Evolutionary conservation across 1,140 invertebrate species (phyloP).

Genomic region (Adelges cooleyi): DNA sequence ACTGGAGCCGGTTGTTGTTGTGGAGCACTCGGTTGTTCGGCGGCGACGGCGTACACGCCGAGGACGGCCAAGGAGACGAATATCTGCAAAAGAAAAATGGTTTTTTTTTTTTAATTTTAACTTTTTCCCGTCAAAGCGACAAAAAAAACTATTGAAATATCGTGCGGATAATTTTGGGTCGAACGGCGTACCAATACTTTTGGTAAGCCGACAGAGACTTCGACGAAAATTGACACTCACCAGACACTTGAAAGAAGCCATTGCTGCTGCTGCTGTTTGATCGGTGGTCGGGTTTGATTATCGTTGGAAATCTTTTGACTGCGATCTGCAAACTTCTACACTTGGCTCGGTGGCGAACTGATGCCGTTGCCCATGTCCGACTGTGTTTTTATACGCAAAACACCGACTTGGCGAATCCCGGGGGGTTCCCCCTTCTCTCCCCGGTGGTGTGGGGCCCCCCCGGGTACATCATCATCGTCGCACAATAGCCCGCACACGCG

Average conservation of each 20-base stretch:
- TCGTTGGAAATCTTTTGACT: background rate
- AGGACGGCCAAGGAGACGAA: slow-evolving; percentile 17
- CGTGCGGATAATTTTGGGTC: too few species aligned
- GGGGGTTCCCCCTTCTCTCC: too few species aligned
- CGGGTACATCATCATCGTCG: background rate
- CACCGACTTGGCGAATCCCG: background rate
- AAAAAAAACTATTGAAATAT: too few species aligned
- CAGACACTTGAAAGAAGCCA: slow-evolving; percentile 28
- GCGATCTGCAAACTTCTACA: slow-evolving; percentile 3
- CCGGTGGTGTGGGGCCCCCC: too few species aligned
- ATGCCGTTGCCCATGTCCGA: background rate
- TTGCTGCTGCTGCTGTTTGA: too few species aligned
- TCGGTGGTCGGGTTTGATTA: too few species aligned
- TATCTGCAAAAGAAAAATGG: background rate
- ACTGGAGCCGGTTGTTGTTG: background rate
- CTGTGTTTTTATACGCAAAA: background rate
- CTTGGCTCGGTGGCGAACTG: background rate
- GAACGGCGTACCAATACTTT: too few species aligned
- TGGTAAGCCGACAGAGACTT: too few species aligned
- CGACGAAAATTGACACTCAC: background rate
- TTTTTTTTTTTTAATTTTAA: too few species aligned
- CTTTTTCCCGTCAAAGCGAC: too few species aligned
- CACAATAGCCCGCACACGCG: background rate
- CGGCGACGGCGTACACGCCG: slow-evolving; percentile 19
- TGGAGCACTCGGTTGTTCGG: background rate